These are phyloP conservation scores for Hoplostethus mediterraneus DNA, from an alignment of 2,797 vertebrate species.

Conservation along the genomic window DNA sequence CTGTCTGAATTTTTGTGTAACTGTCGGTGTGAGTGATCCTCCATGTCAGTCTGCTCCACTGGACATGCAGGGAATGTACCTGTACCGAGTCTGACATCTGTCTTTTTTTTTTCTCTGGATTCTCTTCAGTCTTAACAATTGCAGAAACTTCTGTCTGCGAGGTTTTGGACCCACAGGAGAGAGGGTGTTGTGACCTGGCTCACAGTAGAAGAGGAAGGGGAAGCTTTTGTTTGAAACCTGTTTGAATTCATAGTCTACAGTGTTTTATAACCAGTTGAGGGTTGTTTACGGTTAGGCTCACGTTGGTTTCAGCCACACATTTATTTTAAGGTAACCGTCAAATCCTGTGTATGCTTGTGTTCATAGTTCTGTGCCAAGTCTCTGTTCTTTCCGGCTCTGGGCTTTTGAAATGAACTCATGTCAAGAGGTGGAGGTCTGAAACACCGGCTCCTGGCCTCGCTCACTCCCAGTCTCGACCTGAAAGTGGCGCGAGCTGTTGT, in stretches of 20 bases:
- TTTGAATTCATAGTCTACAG: constrained; percentile 35
- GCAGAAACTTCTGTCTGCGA: constrained; percentile 12
- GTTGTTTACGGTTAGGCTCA: too few relatives aligned
- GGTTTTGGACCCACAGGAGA: background rate
- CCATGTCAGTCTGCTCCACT: background rate
- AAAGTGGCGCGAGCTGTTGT: constrained; percentile 67
- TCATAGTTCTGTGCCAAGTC: constrained; percentile 2
- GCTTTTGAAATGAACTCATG: constrained; percentile 12
- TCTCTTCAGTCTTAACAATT: constrained; percentile 25
- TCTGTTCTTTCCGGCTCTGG: constrained; percentile 7
- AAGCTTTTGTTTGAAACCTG: constrained; percentile 52
- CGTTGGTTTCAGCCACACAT: too few relatives aligned
- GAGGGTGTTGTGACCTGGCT: constrained; percentile 39
- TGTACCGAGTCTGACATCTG: constrained; percentile 2
- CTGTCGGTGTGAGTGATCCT: constrained; percentile 48
- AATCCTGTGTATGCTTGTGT: background rate
- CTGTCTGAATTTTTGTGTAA: constrained; percentile 43
- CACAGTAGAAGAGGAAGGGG: constrained; percentile 20
- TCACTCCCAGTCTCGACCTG: constrained; percentile 52
- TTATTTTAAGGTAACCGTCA: constrained; percentile 13
- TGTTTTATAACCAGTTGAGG: constrained; percentile 5
- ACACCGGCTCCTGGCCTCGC: constrained; percentile 12
- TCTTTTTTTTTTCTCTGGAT: constrained; percentile 23
- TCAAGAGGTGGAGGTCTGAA: background rate
- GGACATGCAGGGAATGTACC: constrained; percentile 21